Evolutionary conservation across 1,140 invertebrate species (phyloP).

Genomic region (Cherax destructor): DNA sequence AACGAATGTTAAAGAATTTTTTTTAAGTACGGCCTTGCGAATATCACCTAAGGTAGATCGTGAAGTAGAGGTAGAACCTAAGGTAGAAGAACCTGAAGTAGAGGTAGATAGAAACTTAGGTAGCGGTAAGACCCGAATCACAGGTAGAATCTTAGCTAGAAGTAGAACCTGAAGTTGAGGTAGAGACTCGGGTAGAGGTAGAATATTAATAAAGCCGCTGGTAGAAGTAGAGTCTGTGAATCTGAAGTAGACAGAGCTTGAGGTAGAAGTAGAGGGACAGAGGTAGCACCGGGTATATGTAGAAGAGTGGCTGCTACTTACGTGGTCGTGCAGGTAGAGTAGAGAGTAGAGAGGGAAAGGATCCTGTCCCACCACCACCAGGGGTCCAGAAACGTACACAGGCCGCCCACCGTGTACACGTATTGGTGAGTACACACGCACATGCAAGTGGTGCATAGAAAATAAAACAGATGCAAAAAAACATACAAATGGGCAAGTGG

Average conservation of each 20-base stretch:
- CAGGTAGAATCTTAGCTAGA: neutral
- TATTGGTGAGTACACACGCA: constrained; percentile 1
- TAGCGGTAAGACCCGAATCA: no score
- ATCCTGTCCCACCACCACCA: constrained; percentile 32
- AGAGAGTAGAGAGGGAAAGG: constrained; percentile 63
- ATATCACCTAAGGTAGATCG: no score
- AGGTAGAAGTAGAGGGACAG: neutral
- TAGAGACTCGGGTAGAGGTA: constrained; percentile 6
- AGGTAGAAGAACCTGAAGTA: no score
- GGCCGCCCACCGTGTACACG: neutral
- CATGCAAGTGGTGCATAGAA: neutral
- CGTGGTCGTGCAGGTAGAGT: constrained; percentile 48
- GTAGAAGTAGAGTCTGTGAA: neutral
- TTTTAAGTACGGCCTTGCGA: no score
- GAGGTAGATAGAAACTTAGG: neutral
- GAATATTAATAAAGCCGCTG: neutral
- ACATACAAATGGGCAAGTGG: neutral
- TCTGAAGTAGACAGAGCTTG: neutral
- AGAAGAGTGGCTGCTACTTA: constrained; percentile 30
- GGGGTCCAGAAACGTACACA: neutral
- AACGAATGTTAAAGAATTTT: no score
- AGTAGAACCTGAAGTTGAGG: neutral
- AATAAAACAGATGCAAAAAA: no score
- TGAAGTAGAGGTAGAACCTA: no score
- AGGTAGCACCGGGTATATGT: neutral